A percentile compares a stretch with the other conserved stretches of the same genome.
phyloP scores from a whole-genome alignment of 2,113 vertebrate species.

The Heptranchias perlo region DNA sequence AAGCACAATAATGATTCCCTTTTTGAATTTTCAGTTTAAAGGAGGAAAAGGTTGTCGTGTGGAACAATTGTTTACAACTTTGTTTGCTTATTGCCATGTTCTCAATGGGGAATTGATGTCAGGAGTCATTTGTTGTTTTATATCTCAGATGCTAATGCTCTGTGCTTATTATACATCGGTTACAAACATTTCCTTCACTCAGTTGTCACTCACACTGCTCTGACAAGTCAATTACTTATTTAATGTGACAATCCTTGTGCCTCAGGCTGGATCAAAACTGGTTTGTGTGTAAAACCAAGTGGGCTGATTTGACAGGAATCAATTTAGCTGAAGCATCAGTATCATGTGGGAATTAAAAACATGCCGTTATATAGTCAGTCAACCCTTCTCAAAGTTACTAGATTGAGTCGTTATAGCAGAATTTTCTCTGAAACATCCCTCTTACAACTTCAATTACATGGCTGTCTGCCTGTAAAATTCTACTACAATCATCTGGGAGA shows the following conservation, averaged over 20 bases:
- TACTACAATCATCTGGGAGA: not conserved
- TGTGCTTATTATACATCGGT: not conserved
- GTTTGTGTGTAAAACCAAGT: not conserved
- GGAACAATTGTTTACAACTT: not conserved
- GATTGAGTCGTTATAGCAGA: not conserved
- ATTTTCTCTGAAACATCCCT: not conserved
- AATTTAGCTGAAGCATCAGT: not conserved
- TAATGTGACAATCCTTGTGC: not conserved
- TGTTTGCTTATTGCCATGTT: not conserved
- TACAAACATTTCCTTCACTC: not conserved
- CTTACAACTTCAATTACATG: not conserved
- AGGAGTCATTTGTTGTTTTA: not conserved
- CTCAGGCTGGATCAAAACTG: not conserved
- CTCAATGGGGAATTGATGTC: not conserved
- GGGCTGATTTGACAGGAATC: not conserved
- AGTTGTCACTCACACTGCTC: not conserved
- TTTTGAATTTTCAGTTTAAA: not conserved
- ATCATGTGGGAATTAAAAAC: conserved; percentile 2
- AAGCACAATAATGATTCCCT: not conserved
- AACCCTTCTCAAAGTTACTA: not conserved
- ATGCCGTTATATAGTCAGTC: not conserved
- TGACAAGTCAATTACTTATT: not conserved
- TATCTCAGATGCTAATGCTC: not conserved
- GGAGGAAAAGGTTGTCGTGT: not conserved
- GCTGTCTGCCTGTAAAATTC: not conserved